Conservation (phyloP, 2,888 invertebrate genomes). For the Elaeidobius kamerunicus region DNA sequence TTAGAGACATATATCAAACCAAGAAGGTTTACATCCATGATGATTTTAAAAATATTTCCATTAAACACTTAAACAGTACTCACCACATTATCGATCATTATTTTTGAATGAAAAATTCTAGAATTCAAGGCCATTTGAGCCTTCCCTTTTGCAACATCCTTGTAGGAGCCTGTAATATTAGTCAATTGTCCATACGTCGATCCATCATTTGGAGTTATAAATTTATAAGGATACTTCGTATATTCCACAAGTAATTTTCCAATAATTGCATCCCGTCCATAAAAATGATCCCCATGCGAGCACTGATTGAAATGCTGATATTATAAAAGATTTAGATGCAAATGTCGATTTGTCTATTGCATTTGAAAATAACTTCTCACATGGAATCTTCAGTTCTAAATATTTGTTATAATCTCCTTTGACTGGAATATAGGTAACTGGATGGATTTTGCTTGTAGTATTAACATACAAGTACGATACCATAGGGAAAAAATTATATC, state of each 20-base stretch:
- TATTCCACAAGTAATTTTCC: constrained; percentile 9
- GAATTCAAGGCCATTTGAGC: constrained; percentile 15
- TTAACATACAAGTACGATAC: constrained; percentile 10
- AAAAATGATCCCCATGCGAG: constrained; percentile 6
- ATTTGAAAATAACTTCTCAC: constrained; percentile 8
- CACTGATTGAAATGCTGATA: constrained; percentile 10
- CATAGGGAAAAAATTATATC: constrained; percentile 16
- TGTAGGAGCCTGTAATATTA: constrained; percentile 10
- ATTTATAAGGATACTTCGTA: constrained; percentile 6
- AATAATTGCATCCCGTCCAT: constrained; percentile 15
- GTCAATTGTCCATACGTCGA: constrained; percentile 5
- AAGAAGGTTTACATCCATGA: too few species aligned
- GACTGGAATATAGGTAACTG: too few species aligned
- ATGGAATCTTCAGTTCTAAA: constrained; percentile 6
- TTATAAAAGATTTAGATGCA: constrained; percentile 1
- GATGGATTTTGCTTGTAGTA: background rate
- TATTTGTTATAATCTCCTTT: too few species aligned
- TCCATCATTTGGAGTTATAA: constrained; percentile 6
- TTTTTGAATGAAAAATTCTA: constrained; percentile 13
- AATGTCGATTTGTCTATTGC: constrained; percentile 11
- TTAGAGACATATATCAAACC: too few species aligned
- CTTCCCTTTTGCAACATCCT: constrained; percentile 4
- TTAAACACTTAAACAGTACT: too few species aligned
- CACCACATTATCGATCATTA: constrained; percentile 17
- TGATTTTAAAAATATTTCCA: too few species aligned